These are phyloP conservation scores for Nymphalis urticae DNA, from an alignment of 2,888 invertebrate genomes.

Conservation along the genomic window DNA sequence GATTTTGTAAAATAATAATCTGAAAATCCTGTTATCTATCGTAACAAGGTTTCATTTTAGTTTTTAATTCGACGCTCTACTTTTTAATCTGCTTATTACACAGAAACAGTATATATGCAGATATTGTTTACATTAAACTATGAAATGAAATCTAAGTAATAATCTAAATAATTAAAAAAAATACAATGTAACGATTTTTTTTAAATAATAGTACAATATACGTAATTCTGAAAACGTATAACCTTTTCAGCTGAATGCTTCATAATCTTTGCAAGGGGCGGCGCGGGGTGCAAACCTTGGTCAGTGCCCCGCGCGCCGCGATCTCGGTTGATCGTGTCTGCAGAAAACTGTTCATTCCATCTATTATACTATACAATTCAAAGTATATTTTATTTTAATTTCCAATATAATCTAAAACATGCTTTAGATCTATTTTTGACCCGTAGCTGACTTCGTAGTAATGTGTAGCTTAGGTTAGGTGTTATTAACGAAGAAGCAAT, in stretches of 20 bases:
- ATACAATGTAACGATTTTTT: too few species aligned
- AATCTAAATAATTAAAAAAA: too few species aligned
- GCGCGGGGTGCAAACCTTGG: slow-evolving; percentile 63
- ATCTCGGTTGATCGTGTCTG: slow-evolving; percentile 45
- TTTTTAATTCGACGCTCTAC: too few species aligned
- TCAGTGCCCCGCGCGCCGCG: slow-evolving; percentile 73
- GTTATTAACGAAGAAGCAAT: slow-evolving; percentile 10
- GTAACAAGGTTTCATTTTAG: too few species aligned
- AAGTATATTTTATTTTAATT: slow-evolving; percentile 2
- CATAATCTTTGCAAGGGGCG: slow-evolving; percentile 58
- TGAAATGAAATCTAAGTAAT: too few species aligned
- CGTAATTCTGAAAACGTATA: neutral
- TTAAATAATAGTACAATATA: too few species aligned
- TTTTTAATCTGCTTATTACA: too few species aligned
- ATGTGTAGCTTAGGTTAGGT: slow-evolving; percentile 25
- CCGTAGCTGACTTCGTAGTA: slow-evolving; percentile 11
- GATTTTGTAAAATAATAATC: too few species aligned
- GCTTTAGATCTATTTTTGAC: slow-evolving; percentile 17
- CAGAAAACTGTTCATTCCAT: neutral
- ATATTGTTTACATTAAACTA: too few species aligned
- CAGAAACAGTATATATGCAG: too few species aligned
- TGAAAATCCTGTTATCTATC: too few species aligned
- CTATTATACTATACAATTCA: slow-evolving; percentile 9
- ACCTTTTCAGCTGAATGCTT: slow-evolving; percentile 49
- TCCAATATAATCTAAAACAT: slow-evolving; percentile 8